Percentiles rank a stretch among this genome's conserved stretches.
phyloP scores from a whole-genome alignment of 2,797 vertebrate species.

The Acomys russatus region DNA sequence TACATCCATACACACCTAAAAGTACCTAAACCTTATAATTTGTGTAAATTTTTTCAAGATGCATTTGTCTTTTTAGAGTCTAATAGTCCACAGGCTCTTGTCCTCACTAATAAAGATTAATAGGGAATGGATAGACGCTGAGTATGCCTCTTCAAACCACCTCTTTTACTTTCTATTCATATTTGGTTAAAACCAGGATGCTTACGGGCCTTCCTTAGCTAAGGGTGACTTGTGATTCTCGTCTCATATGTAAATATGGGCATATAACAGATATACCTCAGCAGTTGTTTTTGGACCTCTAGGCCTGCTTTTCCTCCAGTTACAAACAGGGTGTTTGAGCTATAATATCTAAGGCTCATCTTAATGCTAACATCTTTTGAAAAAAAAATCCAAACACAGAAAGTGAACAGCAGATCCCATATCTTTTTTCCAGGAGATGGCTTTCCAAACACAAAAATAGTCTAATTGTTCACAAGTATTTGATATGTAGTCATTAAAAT shows the following conservation, averaged over 20 bases:
- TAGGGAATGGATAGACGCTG: slow-evolving; percentile 36
- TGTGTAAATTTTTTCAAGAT: slow-evolving; percentile 64
- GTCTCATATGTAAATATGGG: slow-evolving; percentile 16
- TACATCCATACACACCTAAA: slow-evolving; percentile 50
- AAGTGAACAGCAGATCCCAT: not conserved
- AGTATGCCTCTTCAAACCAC: not conserved
- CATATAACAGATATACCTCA: not conserved
- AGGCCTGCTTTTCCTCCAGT: not conserved
- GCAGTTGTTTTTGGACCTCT: slow-evolving; percentile 33
- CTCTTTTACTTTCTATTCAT: slow-evolving; percentile 54
- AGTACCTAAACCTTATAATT: slow-evolving; percentile 50
- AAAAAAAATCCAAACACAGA: not conserved
- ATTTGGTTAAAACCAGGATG: slow-evolving; percentile 27
- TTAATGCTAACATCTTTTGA: not conserved
- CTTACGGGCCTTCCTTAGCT: slow-evolving; percentile 37
- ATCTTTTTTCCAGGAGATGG: not conserved
- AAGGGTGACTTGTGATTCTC: slow-evolving; percentile 24
- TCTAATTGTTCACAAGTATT: slow-evolving; percentile 61
- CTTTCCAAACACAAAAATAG: slow-evolving; percentile 25
- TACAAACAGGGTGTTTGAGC: slow-evolving; percentile 11
- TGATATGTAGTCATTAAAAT: slow-evolving; percentile 24
- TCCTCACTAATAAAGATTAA: slow-evolving; percentile 72
- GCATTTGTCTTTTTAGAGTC: slow-evolving; percentile 57
- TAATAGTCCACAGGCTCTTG: slow-evolving; percentile 59
- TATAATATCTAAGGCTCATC: not conserved